Evolutionary conservation across 1,140 invertebrate species (phyloP).

Genomic region (Drosophila aff.): DNA sequence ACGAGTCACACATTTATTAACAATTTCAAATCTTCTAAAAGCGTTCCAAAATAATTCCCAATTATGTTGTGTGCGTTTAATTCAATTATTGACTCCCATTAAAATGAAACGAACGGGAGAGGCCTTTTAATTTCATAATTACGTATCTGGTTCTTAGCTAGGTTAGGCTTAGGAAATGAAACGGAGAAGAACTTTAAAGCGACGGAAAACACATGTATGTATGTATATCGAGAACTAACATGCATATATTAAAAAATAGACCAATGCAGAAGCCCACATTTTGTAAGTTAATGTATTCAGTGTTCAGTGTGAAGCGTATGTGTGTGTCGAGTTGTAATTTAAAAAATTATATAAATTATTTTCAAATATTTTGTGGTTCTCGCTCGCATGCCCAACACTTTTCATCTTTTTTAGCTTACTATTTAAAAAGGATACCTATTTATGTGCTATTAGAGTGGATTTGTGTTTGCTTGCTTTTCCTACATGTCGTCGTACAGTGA

Average conservation of each 20-base stretch:
- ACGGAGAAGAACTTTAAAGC: conserved; percentile 29
- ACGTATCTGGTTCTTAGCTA: conserved; percentile 78
- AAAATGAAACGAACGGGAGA: conserved; percentile 57
- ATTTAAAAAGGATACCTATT: conserved; percentile 77
- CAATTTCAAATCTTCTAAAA: conserved; percentile 69
- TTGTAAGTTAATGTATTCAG: conserved; percentile 22
- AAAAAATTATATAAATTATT: conserved; percentile 72
- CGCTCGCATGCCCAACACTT: conserved; percentile 66
- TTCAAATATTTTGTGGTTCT: conserved; percentile 75
- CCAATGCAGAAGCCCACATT: conserved; percentile 29
- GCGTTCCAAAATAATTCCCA: conserved; percentile 63
- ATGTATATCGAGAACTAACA: conserved; percentile 29
- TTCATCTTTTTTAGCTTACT: conserved; percentile 80
- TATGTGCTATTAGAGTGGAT: conserved; percentile 80
- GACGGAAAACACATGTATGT: conserved; percentile 34
- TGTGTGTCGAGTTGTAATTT: conserved; percentile 63
- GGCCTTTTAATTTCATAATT: conserved; percentile 75
- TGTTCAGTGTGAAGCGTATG: conserved; percentile 13
- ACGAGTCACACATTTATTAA: conserved; percentile 65
- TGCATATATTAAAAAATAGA: conserved; percentile 50
- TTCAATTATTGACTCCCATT: conserved; percentile 55
- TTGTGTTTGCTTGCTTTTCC: conserved; percentile 59
- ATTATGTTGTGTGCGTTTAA: conserved; percentile 45
- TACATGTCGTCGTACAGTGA: conserved; percentile 62
- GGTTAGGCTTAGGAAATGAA: conserved; percentile 29